Percentiles rank a stretch among this genome's conserved stretches.
Conservation (phyloP, 2,888 invertebrate genomes). For the Prionchulus punctatus region DNA sequence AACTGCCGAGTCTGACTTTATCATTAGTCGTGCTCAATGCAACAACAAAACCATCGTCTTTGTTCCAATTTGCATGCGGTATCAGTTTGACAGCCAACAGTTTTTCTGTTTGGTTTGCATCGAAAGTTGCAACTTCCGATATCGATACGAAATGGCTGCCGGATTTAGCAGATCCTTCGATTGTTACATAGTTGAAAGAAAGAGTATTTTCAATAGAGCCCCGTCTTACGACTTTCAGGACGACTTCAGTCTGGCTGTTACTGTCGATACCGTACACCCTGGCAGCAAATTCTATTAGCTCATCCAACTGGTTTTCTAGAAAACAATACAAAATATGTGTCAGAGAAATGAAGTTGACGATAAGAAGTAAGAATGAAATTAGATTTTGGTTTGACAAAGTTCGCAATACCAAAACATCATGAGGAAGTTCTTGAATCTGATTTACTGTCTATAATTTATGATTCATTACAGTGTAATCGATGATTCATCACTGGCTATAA, state of each 20-base stretch:
- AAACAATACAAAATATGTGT: too few species aligned
- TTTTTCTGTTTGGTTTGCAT: conserved; percentile 39
- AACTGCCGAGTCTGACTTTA: conserved; percentile 38
- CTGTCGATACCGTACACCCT: conserved; percentile 17
- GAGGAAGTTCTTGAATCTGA: too few species aligned
- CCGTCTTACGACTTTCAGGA: conserved; percentile 17
- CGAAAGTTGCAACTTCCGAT: conserved; percentile 41
- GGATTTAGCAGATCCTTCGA: conserved; percentile 44
- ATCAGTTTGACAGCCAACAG: conserved; percentile 40
- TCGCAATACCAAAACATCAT: too few species aligned
- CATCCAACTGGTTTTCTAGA: too few species aligned
- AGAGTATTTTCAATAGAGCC: conserved; percentile 16
- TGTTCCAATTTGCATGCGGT: conserved; percentile 46
- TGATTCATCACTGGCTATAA: too few species aligned
- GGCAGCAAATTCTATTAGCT: conserved; percentile 20
- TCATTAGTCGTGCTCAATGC: conserved; percentile 35
- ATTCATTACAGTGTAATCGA: too few species aligned
- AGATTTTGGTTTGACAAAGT: too few species aligned
- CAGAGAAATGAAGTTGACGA: too few species aligned
- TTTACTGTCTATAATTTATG: too few species aligned
- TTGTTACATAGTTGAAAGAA: conserved; percentile 39
- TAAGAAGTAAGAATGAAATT: too few species aligned
- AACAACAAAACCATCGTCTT: conserved; percentile 47
- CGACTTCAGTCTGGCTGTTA: conserved; percentile 11
- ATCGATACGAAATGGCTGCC: conserved; percentile 43